A percentile compares a stretch with the other conserved stretches of the same genome.
Conservation (phyloP, 2,888 invertebrate genomes). For the Branchellion lobata region DNA sequence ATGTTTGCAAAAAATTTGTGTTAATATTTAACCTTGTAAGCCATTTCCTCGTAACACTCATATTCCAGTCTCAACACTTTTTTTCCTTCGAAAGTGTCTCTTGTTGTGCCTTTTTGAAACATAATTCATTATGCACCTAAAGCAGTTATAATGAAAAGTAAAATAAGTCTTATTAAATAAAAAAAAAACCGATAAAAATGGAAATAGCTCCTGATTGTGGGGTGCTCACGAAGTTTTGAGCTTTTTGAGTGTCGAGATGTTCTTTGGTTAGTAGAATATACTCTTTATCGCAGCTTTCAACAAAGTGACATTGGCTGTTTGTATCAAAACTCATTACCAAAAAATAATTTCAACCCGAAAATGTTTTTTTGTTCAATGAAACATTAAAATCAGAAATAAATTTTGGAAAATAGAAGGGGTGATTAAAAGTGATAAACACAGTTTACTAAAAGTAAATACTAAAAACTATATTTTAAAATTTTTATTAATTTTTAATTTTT, state of each 20-base stretch:
- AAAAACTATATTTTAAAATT: no score
- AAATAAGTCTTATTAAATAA: not conserved
- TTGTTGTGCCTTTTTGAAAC: conserved; percentile 57
- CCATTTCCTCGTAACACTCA: conserved; percentile 91
- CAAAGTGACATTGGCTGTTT: no score
- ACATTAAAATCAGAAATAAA: no score
- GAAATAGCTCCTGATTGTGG: conserved; percentile 80
- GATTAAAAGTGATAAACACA: no score
- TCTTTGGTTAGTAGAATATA: conserved; percentile 66
- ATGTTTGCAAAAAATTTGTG: not conserved
- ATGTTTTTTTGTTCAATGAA: no score
- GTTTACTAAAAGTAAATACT: no score
- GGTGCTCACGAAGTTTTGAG: conserved; percentile 63
- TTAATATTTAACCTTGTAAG: conserved; percentile 58
- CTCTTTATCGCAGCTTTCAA: not conserved
- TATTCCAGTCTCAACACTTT: conserved; percentile 85
- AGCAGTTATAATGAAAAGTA: not conserved
- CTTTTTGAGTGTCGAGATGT: conserved; percentile 71
- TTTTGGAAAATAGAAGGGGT: no score
- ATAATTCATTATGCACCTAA: no score
- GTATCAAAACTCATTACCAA: no score
- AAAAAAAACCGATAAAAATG: conserved; percentile 74
- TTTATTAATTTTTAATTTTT: no score
- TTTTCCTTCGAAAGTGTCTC: conserved; percentile 61
- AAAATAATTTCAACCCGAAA: no score